Conservation (phyloP, 2,888 invertebrate species). For the Cephus pygmeus region DNA sequence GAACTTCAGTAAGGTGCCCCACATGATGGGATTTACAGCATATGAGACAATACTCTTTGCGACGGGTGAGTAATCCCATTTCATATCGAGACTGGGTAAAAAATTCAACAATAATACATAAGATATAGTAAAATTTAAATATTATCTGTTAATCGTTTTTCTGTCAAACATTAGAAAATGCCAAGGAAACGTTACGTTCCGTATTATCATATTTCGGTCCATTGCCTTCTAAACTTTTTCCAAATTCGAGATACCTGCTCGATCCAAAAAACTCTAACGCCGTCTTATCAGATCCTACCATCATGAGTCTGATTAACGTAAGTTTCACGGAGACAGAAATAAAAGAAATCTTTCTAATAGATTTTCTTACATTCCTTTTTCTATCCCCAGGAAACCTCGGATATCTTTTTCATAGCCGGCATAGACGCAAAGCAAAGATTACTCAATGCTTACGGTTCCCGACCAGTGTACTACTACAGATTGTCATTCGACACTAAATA, state of each 20-base stretch:
- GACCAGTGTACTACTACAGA: constrained; percentile 40
- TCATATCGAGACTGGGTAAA: not conserved
- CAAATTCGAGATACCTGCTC: not conserved
- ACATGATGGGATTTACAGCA: constrained; percentile 67
- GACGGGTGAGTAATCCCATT: not conserved
- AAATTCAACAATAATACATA: not conserved
- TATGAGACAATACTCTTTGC: constrained; percentile 56
- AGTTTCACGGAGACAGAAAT: not conserved
- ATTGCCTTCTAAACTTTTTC: not conserved
- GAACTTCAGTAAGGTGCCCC: constrained; percentile 67
- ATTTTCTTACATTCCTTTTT: not conserved
- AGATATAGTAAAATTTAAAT: not conserved
- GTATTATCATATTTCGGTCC: not conserved
- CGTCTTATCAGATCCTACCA: not conserved
- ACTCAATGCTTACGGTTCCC: constrained; percentile 21
- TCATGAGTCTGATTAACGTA: not conserved
- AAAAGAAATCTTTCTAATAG: not conserved
- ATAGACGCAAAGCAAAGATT: constrained; percentile 40
- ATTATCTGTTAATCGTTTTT: not conserved
- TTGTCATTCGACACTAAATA: constrained; percentile 30
- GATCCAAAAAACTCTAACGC: not conserved
- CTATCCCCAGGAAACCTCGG: constrained; percentile 24
- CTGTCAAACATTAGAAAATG: not conserved
- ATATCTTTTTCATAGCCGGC: constrained; percentile 29
- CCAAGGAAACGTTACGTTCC: not conserved